Percentiles rank a stretch among this genome's conserved stretches.
Conservation (phyloP, 1,140 invertebrate species). For the Neodiprion pinetum region DNA sequence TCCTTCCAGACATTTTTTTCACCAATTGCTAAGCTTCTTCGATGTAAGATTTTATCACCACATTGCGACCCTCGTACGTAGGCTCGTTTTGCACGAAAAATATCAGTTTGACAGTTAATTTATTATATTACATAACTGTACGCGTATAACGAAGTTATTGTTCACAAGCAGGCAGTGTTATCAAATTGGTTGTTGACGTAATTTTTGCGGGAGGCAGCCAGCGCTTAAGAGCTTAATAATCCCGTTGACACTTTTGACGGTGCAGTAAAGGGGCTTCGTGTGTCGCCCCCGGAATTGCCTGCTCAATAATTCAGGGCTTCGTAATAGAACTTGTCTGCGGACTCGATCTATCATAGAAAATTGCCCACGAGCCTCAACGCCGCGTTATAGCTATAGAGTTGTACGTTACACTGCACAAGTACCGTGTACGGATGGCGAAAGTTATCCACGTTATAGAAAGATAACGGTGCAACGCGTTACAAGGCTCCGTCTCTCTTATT, state of each 20-base stretch:
- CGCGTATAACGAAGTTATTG: too few relatives aligned
- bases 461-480: constrained; percentile 35
- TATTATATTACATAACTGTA: too few relatives aligned
- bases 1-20: too few relatives aligned
- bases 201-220: neutral
- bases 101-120: too few relatives aligned
- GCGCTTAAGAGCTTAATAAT: constrained; percentile 47
- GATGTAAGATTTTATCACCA: too few relatives aligned
- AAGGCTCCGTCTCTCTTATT: neutral
- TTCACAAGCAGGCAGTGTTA: neutral
- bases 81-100: too few relatives aligned
- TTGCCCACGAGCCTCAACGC: constrained; percentile 54
- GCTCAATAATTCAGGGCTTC: constrained; percentile 58
- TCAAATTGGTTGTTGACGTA: constrained; percentile 1
- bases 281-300: constrained; percentile 52
- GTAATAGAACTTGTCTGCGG: constrained; percentile 58
- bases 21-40: too few relatives aligned
- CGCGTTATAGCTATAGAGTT: constrained; percentile 37
- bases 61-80: too few relatives aligned
- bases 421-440: too few relatives aligned
- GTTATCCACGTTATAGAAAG: constrained; percentile 42
- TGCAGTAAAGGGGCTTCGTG: constrained; percentile 38
- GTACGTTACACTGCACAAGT: constrained; percentile 41
- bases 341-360: constrained; percentile 61
- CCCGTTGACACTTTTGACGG: constrained; percentile 55